phyloP scores from a whole-genome alignment of 2,797 vertebrate species.

The Chanos chanos region DNA sequence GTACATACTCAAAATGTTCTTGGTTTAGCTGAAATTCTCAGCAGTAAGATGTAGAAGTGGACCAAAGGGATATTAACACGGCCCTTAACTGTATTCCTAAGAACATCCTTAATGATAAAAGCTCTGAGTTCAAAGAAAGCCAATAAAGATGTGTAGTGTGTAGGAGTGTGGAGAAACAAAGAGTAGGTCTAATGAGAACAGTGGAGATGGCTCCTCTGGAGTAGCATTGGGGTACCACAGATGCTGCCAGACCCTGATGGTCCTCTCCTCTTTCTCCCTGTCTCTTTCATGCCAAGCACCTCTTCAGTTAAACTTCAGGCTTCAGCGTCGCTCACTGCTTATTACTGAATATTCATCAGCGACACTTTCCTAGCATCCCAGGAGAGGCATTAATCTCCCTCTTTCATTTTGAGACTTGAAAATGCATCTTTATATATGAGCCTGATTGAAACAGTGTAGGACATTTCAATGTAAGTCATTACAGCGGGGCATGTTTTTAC shows the following conservation, averaged over 20 bases:
- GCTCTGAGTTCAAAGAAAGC: conserved; percentile 34
- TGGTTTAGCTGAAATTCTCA: too few species aligned
- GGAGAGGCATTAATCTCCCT: neutral
- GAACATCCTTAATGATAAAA: conserved; percentile 19
- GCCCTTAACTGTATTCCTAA: neutral
- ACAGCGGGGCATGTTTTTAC: too few species aligned
- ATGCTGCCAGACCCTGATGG: conserved; percentile 32
- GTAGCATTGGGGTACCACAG: conserved; percentile 25
- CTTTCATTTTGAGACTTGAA: too few species aligned
- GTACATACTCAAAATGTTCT: too few species aligned
- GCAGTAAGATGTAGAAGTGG: neutral
- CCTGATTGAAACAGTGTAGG: too few species aligned
- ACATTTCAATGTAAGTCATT: too few species aligned
- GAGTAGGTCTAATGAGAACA: conserved; percentile 36
- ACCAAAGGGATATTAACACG: neutral
- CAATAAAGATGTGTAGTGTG: conserved; percentile 27
- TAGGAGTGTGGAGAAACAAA: conserved; percentile 33
- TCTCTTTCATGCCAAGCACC: conserved; percentile 35
- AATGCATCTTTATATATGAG: too few species aligned
- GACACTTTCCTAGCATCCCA: neutral
- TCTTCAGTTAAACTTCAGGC: too few species aligned
- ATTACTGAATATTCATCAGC: neutral
- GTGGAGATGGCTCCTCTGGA: conserved; percentile 32
- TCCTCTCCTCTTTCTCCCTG: conserved; percentile 4
- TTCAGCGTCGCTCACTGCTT: neutral